These are phyloP conservation scores for Antheraea pernyi DNA, from an alignment of 1,140 invertebrate genomes.

Conservation along the genomic window DNA sequence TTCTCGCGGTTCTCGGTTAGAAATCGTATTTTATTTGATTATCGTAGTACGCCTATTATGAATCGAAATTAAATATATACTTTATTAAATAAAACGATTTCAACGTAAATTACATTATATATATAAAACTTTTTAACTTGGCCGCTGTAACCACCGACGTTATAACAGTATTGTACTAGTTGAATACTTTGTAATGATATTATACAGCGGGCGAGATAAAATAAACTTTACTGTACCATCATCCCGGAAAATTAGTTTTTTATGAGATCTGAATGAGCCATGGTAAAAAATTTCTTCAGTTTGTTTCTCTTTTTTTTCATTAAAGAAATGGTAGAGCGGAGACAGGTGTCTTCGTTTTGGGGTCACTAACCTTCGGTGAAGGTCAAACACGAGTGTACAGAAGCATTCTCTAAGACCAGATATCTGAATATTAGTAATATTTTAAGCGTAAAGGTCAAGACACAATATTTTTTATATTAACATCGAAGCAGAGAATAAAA, in stretches of 20 bases:
- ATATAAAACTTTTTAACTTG: not conserved
- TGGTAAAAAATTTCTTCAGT: conserved; percentile 16
- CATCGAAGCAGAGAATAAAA: no score
- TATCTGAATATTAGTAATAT: no score
- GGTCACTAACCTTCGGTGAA: conserved; percentile 25
- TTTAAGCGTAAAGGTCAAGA: no score
- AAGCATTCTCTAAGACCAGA: no score
- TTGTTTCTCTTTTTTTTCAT: conserved; percentile 20
- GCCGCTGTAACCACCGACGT: not conserved
- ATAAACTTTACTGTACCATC: conserved; percentile 15
- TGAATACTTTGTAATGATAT: conserved; percentile 5
- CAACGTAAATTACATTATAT: no score
- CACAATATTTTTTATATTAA: no score
- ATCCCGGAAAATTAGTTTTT: conserved; percentile 23
- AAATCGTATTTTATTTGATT: not conserved
- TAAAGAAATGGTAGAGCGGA: conserved; percentile 17
- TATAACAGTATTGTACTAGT: not conserved
- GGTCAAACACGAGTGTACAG: conserved; percentile 21
- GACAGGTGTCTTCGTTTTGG: conserved; percentile 21
- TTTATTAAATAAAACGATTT: not conserved
- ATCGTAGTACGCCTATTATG: not conserved
- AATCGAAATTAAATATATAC: not conserved
- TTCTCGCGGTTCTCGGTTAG: not conserved
- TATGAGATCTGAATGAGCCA: conserved; percentile 19
- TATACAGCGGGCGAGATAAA: conserved; percentile 2